Evolutionary conservation across 2,888 invertebrate species (phyloP).

Genomic region (Drosophila lacicola): DNA sequence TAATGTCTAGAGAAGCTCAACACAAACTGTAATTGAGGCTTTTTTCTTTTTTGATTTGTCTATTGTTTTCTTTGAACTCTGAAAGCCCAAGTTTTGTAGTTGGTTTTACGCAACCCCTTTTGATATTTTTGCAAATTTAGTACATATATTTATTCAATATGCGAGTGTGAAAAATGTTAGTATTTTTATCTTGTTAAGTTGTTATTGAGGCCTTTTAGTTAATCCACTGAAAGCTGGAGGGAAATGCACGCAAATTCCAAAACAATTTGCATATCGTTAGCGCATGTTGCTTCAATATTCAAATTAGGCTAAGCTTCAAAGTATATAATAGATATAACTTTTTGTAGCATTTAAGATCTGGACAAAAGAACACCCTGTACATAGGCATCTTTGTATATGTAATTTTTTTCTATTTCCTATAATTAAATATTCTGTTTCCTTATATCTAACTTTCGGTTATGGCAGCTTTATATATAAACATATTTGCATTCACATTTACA

Average conservation of each 20-base stretch:
- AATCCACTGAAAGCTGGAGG: slow-evolving; percentile 33
- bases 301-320: slow-evolving; percentile 36
- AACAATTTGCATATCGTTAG: slow-evolving; percentile 22
- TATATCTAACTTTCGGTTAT: slow-evolving; percentile 55
- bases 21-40: slow-evolving; percentile 42
- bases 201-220: slow-evolving; percentile 76
- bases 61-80: slow-evolving; percentile 16
- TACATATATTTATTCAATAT: slow-evolving; percentile 44
- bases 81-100: slow-evolving; percentile 1
- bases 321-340: slow-evolving; percentile 10
- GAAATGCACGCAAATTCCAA: slow-evolving; percentile 20
- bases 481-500: slow-evolving; percentile 24
- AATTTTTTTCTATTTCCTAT: slow-evolving; percentile 39
- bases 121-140: slow-evolving; percentile 30
- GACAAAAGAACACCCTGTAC: slow-evolving; percentile 55
- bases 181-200: slow-evolving; percentile 71
- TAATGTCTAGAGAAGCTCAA: slow-evolving; percentile 51
- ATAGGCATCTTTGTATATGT: slow-evolving; percentile 54
- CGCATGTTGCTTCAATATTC: slow-evolving; percentile 56
- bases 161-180: slow-evolving; percentile 62
- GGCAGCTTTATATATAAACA: slow-evolving; percentile 57
- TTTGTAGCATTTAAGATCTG: slow-evolving; percentile 48
- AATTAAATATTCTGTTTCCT: slow-evolving; percentile 32
- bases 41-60: slow-evolving; percentile 20
- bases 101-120: slow-evolving; percentile 5